Conservation (phyloP, 92 coral and sea anemone species). For the Hydrozoanthus gracilis region DNA sequence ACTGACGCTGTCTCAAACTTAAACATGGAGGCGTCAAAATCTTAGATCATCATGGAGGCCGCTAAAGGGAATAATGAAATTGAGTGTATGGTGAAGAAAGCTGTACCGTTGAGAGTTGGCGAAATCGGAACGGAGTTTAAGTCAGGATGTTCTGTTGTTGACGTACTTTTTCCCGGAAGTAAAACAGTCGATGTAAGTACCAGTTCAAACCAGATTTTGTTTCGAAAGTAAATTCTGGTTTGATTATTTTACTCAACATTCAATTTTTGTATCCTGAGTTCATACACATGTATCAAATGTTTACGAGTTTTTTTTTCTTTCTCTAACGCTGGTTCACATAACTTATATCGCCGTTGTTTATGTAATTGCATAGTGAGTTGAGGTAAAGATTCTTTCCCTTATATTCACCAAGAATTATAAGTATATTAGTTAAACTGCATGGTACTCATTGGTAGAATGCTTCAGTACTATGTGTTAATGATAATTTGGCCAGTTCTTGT, state of each 20-base stretch:
- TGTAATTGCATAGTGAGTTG: too few species aligned
- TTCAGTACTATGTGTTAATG: too few species aligned
- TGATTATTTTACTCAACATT: background rate
- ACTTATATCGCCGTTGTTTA: too few species aligned
- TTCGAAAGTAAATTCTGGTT: background rate
- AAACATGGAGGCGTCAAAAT: background rate
- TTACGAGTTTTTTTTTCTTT: too few species aligned
- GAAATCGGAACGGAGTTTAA: slow-evolving; percentile 56
- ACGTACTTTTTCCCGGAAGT: slow-evolving; percentile 62
- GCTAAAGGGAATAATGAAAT: slow-evolving; percentile 37
- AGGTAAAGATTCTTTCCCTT: too few species aligned
- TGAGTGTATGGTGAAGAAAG: slow-evolving; percentile 65
- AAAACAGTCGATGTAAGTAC: slow-evolving; percentile 62
- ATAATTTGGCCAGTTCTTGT: too few species aligned
- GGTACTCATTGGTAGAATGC: too few species aligned
- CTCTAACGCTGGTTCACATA: too few species aligned
- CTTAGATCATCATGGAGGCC: slow-evolving; percentile 38
- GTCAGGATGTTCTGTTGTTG: slow-evolving; percentile 69
- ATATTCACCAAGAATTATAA: too few species aligned
- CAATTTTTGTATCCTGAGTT: too few species aligned
- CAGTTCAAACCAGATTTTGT: background rate
- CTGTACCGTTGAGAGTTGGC: slow-evolving; percentile 58
- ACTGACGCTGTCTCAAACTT: background rate
- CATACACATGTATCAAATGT: too few species aligned
- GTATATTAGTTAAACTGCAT: too few species aligned